phyloP scores from a whole-genome alignment of 2,797 vertebrate genomes.

The Acrossocheilus fasciatus region DNA sequence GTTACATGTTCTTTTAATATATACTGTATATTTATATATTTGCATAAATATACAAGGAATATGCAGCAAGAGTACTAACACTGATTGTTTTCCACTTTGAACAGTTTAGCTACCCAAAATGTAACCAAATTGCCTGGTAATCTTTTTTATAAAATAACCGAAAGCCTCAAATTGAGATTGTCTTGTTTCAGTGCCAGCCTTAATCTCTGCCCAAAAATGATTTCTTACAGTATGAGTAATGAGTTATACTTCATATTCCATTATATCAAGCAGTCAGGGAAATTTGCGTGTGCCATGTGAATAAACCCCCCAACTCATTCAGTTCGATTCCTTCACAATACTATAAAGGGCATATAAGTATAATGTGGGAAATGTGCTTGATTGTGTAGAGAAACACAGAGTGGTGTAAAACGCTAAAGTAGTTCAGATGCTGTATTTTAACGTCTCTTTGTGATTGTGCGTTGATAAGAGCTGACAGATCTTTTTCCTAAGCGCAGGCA shows the following conservation, averaged over 20 bases:
- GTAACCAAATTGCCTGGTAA: not conserved
- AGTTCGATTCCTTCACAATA: slow-evolving; percentile 18
- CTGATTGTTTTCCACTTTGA: not conserved
- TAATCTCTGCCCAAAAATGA: slow-evolving; percentile 20
- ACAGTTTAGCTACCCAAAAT: not conserved
- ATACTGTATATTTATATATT: not conserved
- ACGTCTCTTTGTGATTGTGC: slow-evolving; percentile 41
- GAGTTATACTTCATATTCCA: slow-evolving; percentile 26
- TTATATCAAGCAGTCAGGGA: slow-evolving; percentile 32
- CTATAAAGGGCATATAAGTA: slow-evolving; percentile 7
- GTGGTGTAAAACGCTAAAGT: slow-evolving; percentile 38
- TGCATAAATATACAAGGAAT: not conserved
- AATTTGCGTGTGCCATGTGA: slow-evolving; percentile 13
- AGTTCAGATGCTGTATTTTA: slow-evolving; percentile 38
- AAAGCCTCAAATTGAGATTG: slow-evolving; percentile 11
- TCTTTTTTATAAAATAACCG: not conserved
- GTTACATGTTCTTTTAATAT: not conserved
- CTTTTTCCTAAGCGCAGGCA: slow-evolving; percentile 41
- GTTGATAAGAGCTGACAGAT: slow-evolving; percentile 50
- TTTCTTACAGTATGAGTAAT: slow-evolving; percentile 11
- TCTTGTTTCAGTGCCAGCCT: not conserved
- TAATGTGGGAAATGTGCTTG: slow-evolving; percentile 27
- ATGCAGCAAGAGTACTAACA: not conserved
- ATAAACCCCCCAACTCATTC: slow-evolving; percentile 13
- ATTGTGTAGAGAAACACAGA: slow-evolving; percentile 37